Base-by-base conservation (phyloP, 2,113 vertebrate genomes). In the Caretta caretta region DNA sequence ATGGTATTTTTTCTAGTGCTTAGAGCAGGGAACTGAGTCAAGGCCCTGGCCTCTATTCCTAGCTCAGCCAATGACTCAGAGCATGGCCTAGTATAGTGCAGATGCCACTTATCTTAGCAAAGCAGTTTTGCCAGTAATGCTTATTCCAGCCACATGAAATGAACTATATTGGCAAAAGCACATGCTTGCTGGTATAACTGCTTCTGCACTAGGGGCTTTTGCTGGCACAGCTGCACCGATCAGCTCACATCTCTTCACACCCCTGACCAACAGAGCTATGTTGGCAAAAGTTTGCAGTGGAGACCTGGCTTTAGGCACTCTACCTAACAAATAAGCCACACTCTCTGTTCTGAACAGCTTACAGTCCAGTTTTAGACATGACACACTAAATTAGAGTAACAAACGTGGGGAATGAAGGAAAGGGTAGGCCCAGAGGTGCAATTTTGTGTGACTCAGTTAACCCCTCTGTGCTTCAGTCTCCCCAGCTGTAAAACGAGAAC, bases 261-360 rank as follows among this genome's bases (percentile, higher is more conserved):
- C 2, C 3, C 50, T 65, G 57, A n/a, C n/a, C 83, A 48, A 75
- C 0, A 0, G 1, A 53, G 31, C 76, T 81, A 10, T 48, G 62
- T 31, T n/a, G 31, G 62, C 31, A 65, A 65, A 65, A 65, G 31
- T 35, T 65, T 35, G 14, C 35, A 65, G 62, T 35, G 31, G 62
- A 14, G 16, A 65, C 31, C 31, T 31, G 13, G 29, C 59, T 29
- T 65, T 35, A 35, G 62, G 62, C 7, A 65, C 62, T 65, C n/a
- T 42, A 22, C 20, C 20, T 10, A 20, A 75, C n/a, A 42, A 75
- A 12, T 42, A 75, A 75, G 69, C 5, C 20, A 11, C 16, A 51
- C 51, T 50, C 65, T 69, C 76, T 89, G 25, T 53, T 88, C 88
- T 75, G 90, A 83, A 94, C 46, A 65, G 31, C 76, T 78, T 24